Evolutionary conservation across 2,797 vertebrate genomes (phyloP), one percentile per base, ranked within the genome.

Genomic region (Sebastes nivosus): DNA sequence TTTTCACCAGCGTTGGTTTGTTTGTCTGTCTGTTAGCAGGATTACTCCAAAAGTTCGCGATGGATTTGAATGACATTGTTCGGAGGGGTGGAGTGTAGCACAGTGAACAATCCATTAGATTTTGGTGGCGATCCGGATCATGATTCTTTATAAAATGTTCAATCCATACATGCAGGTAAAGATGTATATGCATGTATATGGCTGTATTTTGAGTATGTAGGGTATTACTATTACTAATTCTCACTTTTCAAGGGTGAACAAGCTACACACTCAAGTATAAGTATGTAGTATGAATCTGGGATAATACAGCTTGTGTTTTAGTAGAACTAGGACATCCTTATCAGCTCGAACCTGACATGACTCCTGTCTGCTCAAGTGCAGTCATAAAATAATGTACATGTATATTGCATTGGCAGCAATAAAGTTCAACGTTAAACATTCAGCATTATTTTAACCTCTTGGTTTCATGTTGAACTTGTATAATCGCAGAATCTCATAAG

Each of bases 311-410:
- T 18, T 14, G 24, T 72, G n/a, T 77, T 67, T 75, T 24, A 63
- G 54, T 61, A 54, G 20, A 92, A 87, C 27, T 38, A 30, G 79
- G 73, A 78, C 93, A 83, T 27, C 50, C 54, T 91, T 92, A 92
- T 93, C 89, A 89, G 64, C 55, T 79, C 1, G 38, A 60, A 72
- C 57, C 69, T 29, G 25, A 69, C 81, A 65, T 30, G 42, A 79
- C 52, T 69, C 46, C 75, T 36, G 29, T 61, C 58, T 73, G 46
- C 61, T 82, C 30, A 64, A 29, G 32, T 25, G 11, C 64, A 18
- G 46, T 67, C 75, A 83, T 91, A 91, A 91, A 91, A 86, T 75
- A 55, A 75, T 78, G 30, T 3, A 67, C 20, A 18, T 13, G 50
- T 18, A 38, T 12, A 18, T 32, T 3, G n/a, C 30, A 50, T 50